These are phyloP conservation scores for Xyrichtys novacula DNA, from an alignment of 2,797 vertebrate genomes.

Conservation along the genomic window DNA sequence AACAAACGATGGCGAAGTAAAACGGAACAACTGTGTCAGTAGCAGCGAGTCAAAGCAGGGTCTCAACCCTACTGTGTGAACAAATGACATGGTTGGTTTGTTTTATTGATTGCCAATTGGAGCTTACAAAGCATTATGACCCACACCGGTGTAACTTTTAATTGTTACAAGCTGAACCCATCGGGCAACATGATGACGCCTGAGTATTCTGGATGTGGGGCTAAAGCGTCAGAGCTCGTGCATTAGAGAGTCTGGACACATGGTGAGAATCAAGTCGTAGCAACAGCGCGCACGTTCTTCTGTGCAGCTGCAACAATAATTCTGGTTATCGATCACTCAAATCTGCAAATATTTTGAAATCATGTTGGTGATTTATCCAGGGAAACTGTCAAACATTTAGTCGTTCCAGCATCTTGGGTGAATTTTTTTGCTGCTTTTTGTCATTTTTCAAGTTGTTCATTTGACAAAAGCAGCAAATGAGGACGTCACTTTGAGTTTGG, in stretches of 20 bases:
- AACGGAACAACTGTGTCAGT: constrained; percentile 13
- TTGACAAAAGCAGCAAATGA: neutral
- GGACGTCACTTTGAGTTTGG: neutral
- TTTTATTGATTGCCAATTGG: constrained; percentile 61
- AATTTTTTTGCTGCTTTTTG: neutral
- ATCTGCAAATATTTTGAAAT: neutral
- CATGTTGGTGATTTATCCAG: neutral
- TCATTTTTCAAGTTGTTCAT: neutral
- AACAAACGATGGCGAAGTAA: constrained; percentile 16
- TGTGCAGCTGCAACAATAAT: neutral
- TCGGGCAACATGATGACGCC: neutral
- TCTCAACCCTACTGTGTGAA: constrained; percentile 42
- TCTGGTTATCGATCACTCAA: neutral
- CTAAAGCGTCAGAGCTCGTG: constrained; percentile 5
- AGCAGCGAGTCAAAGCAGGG: constrained; percentile 33
- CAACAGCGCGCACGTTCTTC: neutral
- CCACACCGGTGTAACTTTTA: constrained; percentile 51
- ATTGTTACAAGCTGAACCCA: constrained; percentile 44
- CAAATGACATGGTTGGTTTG: constrained; percentile 60
- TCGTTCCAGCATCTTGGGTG: neutral
- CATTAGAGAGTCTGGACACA: neutral
- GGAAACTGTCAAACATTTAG: too few species aligned
- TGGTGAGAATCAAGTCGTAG: neutral
- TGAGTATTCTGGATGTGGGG: constrained; percentile 3
- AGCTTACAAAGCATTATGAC: constrained; percentile 45